These are phyloP conservation scores for Steinernema khuongi DNA, from an alignment of 1,140 invertebrate genomes.

Conservation along the genomic window DNA sequence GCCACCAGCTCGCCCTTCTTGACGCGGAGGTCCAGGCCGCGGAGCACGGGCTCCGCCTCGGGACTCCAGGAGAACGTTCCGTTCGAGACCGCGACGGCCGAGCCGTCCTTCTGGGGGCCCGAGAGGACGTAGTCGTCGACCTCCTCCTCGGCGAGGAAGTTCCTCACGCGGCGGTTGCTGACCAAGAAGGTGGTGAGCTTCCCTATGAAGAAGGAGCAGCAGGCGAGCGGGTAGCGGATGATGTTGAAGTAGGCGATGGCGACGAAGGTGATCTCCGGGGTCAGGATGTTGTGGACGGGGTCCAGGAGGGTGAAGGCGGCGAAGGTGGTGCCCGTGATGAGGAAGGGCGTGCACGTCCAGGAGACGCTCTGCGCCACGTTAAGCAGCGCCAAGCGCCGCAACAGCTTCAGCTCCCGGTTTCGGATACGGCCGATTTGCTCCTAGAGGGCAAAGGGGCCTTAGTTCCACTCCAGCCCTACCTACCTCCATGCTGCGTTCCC, in stretches of 20 bases:
- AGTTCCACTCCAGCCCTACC: neutral
- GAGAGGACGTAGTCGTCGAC: conserved; percentile 36
- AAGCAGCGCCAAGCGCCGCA: conserved; percentile 76
- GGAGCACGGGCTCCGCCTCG: conserved; percentile 28
- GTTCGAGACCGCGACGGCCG: conserved; percentile 28
- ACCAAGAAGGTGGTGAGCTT: conserved; percentile 47
- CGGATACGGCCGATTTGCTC: conserved; percentile 46
- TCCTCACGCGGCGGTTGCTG: conserved; percentile 51
- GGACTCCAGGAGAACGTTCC: conserved; percentile 56
- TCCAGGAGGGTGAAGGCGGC: conserved; percentile 61
- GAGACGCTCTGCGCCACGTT: conserved; percentile 65
- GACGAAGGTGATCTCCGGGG: conserved; percentile 73
- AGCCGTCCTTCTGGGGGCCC: conserved; percentile 1
- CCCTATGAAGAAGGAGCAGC: conserved; percentile 64
- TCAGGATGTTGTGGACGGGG: conserved; percentile 55
- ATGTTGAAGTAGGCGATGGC: conserved; percentile 96
- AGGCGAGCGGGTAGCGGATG: conserved; percentile 76
- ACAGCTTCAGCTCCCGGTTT: conserved; percentile 47
- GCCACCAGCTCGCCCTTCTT: conserved; percentile 66
- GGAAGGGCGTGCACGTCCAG: conserved; percentile 47
- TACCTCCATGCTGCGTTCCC: conserved; percentile 47
- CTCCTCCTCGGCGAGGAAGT: conserved; percentile 51
- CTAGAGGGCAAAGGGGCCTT: neutral
- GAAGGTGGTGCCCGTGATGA: conserved; percentile 50
- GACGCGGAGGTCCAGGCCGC: conserved; percentile 44